A percentile compares a stretch with the other conserved stretches of the same genome.
Evolutionary conservation across 2,113 vertebrate species (phyloP).

Genomic region (Sylvicapra grimmia): DNA sequence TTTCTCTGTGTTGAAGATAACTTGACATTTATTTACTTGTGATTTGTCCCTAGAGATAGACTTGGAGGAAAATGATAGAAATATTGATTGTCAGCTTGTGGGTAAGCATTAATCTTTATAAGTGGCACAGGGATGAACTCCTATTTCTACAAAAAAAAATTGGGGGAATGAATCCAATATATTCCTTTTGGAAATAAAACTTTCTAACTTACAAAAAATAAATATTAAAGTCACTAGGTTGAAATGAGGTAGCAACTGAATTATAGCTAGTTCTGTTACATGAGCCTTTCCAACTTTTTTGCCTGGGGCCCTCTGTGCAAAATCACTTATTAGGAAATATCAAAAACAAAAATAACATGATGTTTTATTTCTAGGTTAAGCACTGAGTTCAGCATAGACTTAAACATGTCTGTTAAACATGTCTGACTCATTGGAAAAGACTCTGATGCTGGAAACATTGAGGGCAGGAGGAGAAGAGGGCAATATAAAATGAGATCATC

Average conservation of each 20-base stretch:
- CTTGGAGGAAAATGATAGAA: neutral
- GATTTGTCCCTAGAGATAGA: neutral
- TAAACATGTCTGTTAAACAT: neutral
- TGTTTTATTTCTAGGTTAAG: neutral
- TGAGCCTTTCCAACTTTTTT: neutral
- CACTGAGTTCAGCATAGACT: neutral
- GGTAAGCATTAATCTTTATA: neutral
- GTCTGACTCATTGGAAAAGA: neutral
- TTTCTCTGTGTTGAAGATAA: constrained; percentile 10
- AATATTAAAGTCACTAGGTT: neutral
- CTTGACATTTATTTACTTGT: constrained; percentile 26
- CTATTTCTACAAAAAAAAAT: neutral
- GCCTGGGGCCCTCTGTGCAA: neutral
- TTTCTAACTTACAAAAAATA: constrained; percentile 1
- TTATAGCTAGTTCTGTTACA: neutral
- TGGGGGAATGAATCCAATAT: neutral
- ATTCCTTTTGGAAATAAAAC: constrained; percentile 10
- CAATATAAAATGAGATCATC: neutral
- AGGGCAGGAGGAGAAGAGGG: neutral
- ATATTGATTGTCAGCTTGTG: constrained; percentile 20
- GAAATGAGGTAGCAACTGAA: neutral
- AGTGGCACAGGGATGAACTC: neutral
- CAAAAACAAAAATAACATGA: neutral
- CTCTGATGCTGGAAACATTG: neutral
- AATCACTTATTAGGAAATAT: neutral